Base-by-base conservation (phyloP, 1,140 invertebrate genomes). In the Coelopa frigida region DNA sequence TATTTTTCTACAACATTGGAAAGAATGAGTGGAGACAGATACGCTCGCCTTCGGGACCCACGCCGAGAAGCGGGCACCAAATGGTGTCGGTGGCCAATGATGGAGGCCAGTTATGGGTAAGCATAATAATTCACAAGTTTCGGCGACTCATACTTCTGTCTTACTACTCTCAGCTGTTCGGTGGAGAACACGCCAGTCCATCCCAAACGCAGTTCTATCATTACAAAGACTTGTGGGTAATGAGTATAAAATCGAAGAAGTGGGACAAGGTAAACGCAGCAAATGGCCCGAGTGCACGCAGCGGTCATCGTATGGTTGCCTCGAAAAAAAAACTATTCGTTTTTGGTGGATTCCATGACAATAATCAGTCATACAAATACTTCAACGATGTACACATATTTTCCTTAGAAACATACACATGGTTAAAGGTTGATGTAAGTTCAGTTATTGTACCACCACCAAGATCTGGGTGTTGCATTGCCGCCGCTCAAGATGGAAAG, bases 331-430 rank as follows among this genome's bases (percentile, higher is more conserved):
- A 87, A 53, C 63, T 96, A 1, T 74, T 93, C 51, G 72, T 95
- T 17, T 96, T 95, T 76, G 92, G 93, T 2, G 92, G 93, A 14
- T 96, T 92, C 67, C 80, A 89, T 61, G 91, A 95, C 68, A 94
- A 92, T 70, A 76, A 83, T 5, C 79, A 86, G 44, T 83, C 90
- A 37, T 94, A 84, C 61, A 85, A 85, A 56, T 96, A 95, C 70
- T 93, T 81, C 60, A 94, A 94, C 71, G 93, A 96, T 73, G 61
- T 93, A 4, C 76, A 92, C 68, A 70, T 78, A 21, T 95, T 96
- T 69, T 82, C 88, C 58, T 71, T 91, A 50, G 85, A 89, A 54
- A 81, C 78, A 0, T 83, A 90, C 56, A 74, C 76, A 5, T 96
- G 93, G 93, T 75, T 61, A 10, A 87, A 87, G 67, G 58, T 95